Conservation (phyloP, 2,888 invertebrate species). For the Lasioglossum malachurum region DNA sequence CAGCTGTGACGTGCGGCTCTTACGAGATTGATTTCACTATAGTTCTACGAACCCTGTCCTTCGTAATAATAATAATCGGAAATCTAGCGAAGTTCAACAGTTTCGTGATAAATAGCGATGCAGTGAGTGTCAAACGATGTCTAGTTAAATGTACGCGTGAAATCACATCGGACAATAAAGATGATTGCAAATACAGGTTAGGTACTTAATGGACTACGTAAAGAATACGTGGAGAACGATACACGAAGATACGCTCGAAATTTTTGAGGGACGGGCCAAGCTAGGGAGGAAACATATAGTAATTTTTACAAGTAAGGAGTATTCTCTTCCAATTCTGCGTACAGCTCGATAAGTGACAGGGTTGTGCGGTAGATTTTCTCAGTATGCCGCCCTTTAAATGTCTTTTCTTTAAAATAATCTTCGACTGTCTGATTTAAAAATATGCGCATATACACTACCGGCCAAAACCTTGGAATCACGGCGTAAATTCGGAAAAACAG, state of each 20-base stretch:
- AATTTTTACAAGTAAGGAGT: neutral
- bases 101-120: fast-evolving
- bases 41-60: neutral
- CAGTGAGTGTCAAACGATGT: neutral
- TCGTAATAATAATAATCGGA: fast-evolving
- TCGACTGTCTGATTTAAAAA: too few species aligned
- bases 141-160: neutral
- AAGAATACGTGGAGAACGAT: neutral
- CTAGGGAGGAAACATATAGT: neutral
- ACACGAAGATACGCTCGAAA: neutral
- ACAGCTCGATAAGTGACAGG: too few species aligned
- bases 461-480: too few species aligned
- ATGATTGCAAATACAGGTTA: neutral
- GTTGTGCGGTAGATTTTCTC: too few species aligned
- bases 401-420: too few species aligned
- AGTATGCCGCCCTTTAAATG: too few species aligned
- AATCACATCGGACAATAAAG: neutral
- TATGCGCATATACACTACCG: too few species aligned
- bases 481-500: too few species aligned
- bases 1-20: fast-evolving
- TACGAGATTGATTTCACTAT: neutral
- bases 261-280: neutral
- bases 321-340: neutral
- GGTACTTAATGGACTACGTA: neutral
- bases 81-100: neutral